These are phyloP conservation scores for Heliconius eleuchia DNA, from an alignment of 1,140 invertebrate species.

Conservation along the genomic window DNA sequence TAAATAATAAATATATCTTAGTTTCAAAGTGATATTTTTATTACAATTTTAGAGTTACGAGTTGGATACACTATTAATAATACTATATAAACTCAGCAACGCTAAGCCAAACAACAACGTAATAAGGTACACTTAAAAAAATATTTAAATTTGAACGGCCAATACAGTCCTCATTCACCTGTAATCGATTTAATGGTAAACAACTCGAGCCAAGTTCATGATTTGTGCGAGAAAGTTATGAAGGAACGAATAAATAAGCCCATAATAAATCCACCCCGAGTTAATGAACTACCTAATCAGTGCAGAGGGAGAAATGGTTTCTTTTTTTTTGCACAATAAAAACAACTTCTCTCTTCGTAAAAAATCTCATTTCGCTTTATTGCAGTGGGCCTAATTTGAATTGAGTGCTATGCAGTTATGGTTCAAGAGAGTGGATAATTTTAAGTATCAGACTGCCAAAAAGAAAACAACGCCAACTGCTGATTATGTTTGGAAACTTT, in stretches of 20 bases:
- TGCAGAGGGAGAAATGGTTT: conserved; percentile 53
- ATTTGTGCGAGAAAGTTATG: conserved; percentile 52
- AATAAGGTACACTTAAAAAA: not conserved
- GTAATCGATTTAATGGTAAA: conserved; percentile 27
- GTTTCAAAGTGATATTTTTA: too few relatives aligned
- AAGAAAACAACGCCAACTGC: conserved; percentile 28
- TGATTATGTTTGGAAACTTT: conserved; percentile 21
- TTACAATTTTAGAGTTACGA: too few relatives aligned
- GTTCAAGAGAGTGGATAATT: conserved; percentile 79
- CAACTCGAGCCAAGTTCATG: conserved; percentile 36
- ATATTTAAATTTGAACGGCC: not conserved
- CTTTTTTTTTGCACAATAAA: conserved; percentile 71
- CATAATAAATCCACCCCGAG: conserved; percentile 74
- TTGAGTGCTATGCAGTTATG: conserved; percentile 80
- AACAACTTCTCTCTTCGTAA: conserved; percentile 75
- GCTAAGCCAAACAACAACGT: not conserved
- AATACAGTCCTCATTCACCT: not conserved
- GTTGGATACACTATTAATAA: too few relatives aligned
- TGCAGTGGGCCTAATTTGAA: conserved; percentile 77
- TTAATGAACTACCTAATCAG: conserved; percentile 77
- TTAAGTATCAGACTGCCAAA: conserved; percentile 66
- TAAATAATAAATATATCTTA: too few relatives aligned
- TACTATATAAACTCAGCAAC: not conserved
- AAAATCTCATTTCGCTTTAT: conserved; percentile 80
- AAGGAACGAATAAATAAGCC: conserved; percentile 60